Evolutionary conservation across 2,113 vertebrate species (phyloP).

Genomic region (Tylochromis polylepis): DNA sequence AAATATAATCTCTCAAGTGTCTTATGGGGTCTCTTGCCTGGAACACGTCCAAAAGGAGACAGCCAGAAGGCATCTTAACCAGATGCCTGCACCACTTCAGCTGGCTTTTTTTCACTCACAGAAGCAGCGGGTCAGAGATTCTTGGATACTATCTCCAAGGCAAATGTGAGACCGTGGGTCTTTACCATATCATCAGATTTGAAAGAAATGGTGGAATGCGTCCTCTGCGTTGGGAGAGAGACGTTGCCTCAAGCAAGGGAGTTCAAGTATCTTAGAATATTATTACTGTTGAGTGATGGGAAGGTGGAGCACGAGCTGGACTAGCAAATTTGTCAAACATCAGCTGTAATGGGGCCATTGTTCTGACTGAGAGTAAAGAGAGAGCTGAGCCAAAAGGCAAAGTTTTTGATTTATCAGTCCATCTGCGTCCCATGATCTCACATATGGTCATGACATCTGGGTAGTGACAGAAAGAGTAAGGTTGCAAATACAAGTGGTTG

Average conservation of each 20-base stretch:
- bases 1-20: not conserved
- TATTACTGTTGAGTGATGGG: not conserved
- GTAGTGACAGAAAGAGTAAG: not conserved
- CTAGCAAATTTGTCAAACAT: not conserved
- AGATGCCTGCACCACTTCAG: not conserved
- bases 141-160: not conserved
- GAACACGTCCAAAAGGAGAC: not conserved
- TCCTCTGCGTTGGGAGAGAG: not conserved
- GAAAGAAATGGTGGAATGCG: not conserved
- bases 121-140: not conserved
- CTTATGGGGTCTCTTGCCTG: not conserved
- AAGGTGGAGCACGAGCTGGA: not conserved
- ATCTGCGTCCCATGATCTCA: not conserved
- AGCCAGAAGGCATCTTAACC: not conserved
- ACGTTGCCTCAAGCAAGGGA: not conserved
- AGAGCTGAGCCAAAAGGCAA: not conserved
- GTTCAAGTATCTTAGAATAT: not conserved
- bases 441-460: not conserved
- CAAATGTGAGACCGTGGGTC: not conserved
- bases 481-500: not conserved
- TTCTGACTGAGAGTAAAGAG: not conserved
- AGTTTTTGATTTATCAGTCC: not conserved
- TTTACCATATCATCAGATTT: not conserved
- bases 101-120: not conserved
- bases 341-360: not conserved